A percentile compares a stretch with the other conserved stretches of the same genome.
phyloP scores from a whole-genome alignment of 2,113 vertebrate genomes.

The Amia ocellicauda region DNA sequence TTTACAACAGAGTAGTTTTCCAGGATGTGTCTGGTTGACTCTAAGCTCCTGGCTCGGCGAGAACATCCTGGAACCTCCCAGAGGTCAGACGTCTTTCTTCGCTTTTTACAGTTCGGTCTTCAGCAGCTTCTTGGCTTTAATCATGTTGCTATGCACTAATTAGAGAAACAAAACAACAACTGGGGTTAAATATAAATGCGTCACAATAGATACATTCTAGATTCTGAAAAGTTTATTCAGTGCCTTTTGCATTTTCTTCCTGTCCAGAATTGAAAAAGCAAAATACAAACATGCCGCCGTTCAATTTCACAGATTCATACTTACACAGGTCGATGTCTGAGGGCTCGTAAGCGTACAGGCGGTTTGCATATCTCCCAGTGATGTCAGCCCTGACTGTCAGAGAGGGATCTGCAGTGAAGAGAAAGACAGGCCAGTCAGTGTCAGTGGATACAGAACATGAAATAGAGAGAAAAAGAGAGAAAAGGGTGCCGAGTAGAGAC shows the following conservation, averaged over 20 bases:
- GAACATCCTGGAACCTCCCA: not conserved
- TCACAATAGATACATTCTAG: not conserved
- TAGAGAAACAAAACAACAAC: not conserved
- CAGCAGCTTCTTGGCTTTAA: conserved; percentile 63
- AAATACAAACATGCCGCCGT: no score
- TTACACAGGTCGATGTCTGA: conserved; percentile 74
- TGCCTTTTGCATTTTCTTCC: no score
- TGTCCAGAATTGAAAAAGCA: no score
- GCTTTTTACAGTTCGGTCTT: conserved; percentile 63
- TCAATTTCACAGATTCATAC: conserved; percentile 47
- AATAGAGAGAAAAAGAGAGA: not conserved
- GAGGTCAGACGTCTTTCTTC: not conserved
- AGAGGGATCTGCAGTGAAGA: conserved; percentile 75
- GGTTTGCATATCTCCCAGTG: conserved; percentile 85
- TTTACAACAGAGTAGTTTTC: conserved; percentile 37
- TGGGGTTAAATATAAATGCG: no score
- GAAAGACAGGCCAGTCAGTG: no score
- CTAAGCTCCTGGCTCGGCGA: not conserved
- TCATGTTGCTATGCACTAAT: conserved; percentile 64
- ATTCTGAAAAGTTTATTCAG: no score
- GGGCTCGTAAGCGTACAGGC: conserved; percentile 88
- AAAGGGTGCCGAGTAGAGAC: not conserved
- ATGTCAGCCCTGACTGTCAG: conserved; percentile 95
- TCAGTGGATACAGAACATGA: not conserved
- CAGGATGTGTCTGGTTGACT: conserved; percentile 8